These are phyloP conservation scores for Uria lomvia DNA, from an alignment of 2,113 vertebrate species.

Conservation along the genomic window DNA sequence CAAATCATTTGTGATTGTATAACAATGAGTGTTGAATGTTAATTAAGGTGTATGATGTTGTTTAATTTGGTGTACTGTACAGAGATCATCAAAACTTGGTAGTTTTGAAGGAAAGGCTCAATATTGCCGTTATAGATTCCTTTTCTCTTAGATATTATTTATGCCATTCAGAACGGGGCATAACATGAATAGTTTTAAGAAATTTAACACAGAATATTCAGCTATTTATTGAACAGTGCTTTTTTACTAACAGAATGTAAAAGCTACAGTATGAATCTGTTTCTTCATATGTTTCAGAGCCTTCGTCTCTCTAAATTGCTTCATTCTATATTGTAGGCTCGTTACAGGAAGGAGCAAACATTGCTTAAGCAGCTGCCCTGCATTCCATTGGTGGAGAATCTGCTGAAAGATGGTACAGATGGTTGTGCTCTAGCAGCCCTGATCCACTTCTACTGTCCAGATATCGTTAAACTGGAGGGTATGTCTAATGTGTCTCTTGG, in stretches of 20 bases:
- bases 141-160: not conserved
- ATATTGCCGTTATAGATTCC: not conserved
- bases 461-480: constrained; percentile 84
- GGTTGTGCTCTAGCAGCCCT: constrained; percentile 89
- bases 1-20: not conserved
- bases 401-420: constrained; percentile 92
- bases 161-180: not conserved
- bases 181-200: not conserved
- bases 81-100: not conserved
- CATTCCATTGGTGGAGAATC: constrained; percentile 92
- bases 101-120: not conserved
- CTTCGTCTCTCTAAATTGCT: not conserved
- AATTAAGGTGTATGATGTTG: not conserved
- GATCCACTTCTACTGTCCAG: constrained; percentile 96
- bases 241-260: not conserved
- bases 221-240: not conserved
- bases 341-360: constrained; percentile 92
- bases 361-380: constrained; percentile 84
- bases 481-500: fast-evolving
- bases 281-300: not conserved
- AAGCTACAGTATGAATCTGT: not conserved
- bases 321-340: constrained; percentile 76
- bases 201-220: not conserved
- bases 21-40: not conserved
- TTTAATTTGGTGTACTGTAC: not conserved